A percentile compares a stretch with the other conserved stretches of the same genome.
phyloP scores from a whole-genome alignment of 2,113 vertebrate genomes.

The Marmota monax region DNA sequence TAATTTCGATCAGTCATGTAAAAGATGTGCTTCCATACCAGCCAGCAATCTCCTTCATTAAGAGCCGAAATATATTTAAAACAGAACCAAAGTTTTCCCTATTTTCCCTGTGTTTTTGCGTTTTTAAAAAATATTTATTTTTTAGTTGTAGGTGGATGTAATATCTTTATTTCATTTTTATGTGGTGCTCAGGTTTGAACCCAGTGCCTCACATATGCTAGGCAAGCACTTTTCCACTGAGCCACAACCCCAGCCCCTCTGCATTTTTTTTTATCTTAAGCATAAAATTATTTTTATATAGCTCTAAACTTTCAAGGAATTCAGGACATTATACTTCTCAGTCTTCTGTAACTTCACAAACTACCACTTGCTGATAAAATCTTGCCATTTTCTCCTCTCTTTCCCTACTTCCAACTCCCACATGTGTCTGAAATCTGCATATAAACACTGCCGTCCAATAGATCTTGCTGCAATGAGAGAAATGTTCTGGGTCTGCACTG shows the following conservation, averaged over 20 bases:
- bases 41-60: background rate
- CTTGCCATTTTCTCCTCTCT: background rate
- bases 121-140: background rate
- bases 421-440: background rate
- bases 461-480: background rate
- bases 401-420: background rate
- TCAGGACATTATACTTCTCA: background rate
- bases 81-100: slow-evolving; percentile 6
- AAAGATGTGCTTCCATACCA: background rate
- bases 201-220: too few species aligned
- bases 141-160: too few species aligned
- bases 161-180: too few species aligned
- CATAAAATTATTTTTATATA: slow-evolving; percentile 7
- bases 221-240: too few species aligned
- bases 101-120: background rate
- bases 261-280: background rate
- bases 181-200: too few species aligned
- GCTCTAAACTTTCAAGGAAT: slow-evolving; percentile 40
- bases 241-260: too few species aligned
- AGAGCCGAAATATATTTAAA: background rate
- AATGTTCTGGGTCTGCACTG: background rate
- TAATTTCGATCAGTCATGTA: background rate
- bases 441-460: background rate
- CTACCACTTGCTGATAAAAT: background rate
- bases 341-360: slow-evolving; percentile 32